Evolutionary conservation across 2,888 invertebrate genomes (phyloP).

Genomic region (Agrilus biguttatus): DNA sequence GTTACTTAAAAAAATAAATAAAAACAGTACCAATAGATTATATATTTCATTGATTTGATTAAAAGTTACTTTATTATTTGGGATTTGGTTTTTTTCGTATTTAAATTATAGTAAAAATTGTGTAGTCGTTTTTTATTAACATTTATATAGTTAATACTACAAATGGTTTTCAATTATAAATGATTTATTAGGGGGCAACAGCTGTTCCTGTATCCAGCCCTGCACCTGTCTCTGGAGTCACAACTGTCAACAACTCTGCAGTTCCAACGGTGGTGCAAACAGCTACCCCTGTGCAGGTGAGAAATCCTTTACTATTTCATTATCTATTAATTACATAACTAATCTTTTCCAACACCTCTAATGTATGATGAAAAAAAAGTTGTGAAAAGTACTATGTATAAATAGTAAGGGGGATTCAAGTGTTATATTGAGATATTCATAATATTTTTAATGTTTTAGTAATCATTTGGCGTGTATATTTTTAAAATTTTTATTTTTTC

Average conservation of each 20-base stretch:
- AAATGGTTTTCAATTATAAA: too few species aligned
- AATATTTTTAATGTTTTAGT: too few species aligned
- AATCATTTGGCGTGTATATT: neutral
- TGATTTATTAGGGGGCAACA: constrained; percentile 14
- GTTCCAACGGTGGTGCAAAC: constrained; percentile 23
- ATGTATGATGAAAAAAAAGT: neutral
- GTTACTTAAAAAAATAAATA: too few species aligned
- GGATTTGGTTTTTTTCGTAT: neutral
- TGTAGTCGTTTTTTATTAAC: too few species aligned
- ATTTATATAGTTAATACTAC: too few species aligned
- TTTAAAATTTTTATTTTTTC: constrained; percentile 9
- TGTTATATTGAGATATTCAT: too few species aligned
- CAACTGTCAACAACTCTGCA: constrained; percentile 25
- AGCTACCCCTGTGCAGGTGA: constrained; percentile 18
- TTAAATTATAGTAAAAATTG: too few species aligned
- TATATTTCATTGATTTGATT: too few species aligned
- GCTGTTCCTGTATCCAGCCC: constrained; percentile 25
- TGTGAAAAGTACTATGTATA: neutral
- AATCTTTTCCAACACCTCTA: neutral
- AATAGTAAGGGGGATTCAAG: neutral
- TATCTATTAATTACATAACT: neutral
- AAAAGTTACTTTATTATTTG: too few species aligned
- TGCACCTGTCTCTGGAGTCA: constrained; percentile 22
- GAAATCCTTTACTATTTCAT: neutral
- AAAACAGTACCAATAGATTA: too few species aligned